Conservation (phyloP, 92 coral and sea anemone genomes). For the Paragorgia papillata region DNA sequence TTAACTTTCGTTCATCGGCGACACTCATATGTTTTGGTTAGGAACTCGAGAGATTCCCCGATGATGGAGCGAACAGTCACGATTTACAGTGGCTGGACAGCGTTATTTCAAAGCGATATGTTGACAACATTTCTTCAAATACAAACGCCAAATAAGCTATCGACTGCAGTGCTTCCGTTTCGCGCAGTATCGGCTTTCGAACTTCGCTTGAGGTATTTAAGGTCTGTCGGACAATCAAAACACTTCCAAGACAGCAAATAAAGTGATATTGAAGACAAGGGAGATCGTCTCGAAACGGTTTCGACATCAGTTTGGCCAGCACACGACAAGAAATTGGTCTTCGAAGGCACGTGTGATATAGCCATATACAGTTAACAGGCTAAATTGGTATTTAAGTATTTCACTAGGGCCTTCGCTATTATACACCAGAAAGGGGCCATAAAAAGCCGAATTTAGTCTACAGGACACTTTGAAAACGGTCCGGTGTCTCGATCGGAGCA, state of each 20-base stretch:
- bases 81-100: background rate
- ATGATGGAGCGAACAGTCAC: background rate
- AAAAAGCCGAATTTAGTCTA: too few relatives aligned
- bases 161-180: constrained; percentile 18
- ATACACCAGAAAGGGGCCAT: too few relatives aligned
- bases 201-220: background rate
- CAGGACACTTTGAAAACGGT: too few relatives aligned
- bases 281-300: too few relatives aligned
- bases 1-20: background rate
- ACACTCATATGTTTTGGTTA: constrained; percentile 2
- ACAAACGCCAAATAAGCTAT: background rate
- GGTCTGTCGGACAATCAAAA: background rate
- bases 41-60: background rate
- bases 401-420: too few relatives aligned
- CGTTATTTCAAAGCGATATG: constrained; percentile 14
- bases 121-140: constrained; percentile 17
- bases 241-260: background rate
- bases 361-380: background rate
- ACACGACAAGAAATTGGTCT: background rate
- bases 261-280: background rate
- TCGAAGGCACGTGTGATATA: background rate
- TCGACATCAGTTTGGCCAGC: background rate
- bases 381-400: background rate
- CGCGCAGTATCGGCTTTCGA: constrained; percentile 13
- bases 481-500: too few relatives aligned